Base-by-base conservation (phyloP, 2,888 invertebrate genomes). In the Sinopyrophorus schimmeli region DNA sequence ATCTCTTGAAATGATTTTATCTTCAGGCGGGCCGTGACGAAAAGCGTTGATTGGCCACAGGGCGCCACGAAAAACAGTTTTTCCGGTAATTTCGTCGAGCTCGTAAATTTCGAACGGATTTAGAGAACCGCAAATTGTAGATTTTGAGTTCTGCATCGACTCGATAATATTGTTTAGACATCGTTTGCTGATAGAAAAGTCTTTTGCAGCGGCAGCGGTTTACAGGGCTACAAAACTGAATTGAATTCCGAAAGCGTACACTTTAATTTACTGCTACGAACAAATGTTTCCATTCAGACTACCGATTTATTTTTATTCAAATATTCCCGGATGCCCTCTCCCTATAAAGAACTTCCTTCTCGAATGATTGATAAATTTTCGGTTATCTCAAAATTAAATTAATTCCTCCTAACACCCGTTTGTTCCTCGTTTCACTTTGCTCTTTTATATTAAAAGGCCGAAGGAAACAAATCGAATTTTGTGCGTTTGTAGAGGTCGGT, bases 101-200 rank as follows among this genome's bases (percentile, higher is more conserved):
- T 44, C 28, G 44, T 35, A 37, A 43, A 44, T 44, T 37, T 35
- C 9, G 10, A 43, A 43, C 30, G 28, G 26, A 15, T 31, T 47
- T n/a, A 4, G 28, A 11, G 10, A 32, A 9, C 31, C 18, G 20
- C 39, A 34, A 35, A 28, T 34, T 24, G 27, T 43, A 35, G 20
- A 26, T 35, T 47, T 47, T 18, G 28, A 47, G 35, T 41, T 28
- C 17, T 18, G 20, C 21, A 35, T 7, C 35, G 41, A 41, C 30
- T 32, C 26, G 18, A 21, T 47, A 47, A 40, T 40, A 41, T 47
- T 40, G 47, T 47, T 47, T 40, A 32, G 27, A 47, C 20, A 28
- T 41, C 39, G 27, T 38, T 38, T 30, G 31, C 31, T 28, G 40
- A 41, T 41, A 17, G 39, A 35, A 47, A 32, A 47, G 27, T 40